phyloP scores from a whole-genome alignment of 2,113 vertebrate species.

The Cephalopterus ornatus region DNA sequence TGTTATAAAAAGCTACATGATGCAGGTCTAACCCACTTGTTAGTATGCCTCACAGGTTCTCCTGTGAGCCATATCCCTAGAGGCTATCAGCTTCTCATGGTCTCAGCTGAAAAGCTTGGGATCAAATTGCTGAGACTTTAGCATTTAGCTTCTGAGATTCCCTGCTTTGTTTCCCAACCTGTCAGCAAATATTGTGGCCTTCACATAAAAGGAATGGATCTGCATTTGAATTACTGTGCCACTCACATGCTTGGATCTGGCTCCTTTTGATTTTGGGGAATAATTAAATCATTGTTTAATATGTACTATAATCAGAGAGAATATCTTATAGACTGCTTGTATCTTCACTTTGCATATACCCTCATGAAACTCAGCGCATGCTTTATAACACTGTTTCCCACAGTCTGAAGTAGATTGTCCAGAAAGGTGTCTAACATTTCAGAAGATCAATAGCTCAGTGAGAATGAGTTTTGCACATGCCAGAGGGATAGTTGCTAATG shows the following conservation, averaged over 20 bases:
- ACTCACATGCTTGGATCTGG: neutral
- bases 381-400: neutral
- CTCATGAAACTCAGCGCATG: neutral
- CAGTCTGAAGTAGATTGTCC: neutral
- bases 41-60: neutral
- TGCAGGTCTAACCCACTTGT: neutral
- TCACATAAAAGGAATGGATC: neutral
- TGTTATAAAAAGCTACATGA: neutral
- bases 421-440: neutral
- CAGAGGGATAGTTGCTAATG: neutral
- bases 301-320: neutral
- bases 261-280: neutral
- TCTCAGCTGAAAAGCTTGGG: constrained; percentile 19
- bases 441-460: neutral
- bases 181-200: neutral
- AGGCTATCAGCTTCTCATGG: neutral
- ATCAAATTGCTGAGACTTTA: constrained; percentile 8
- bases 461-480: neutral
- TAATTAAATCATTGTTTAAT: neutral
- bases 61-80: neutral
- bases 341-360: neutral
- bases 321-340: neutral
- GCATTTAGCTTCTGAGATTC: neutral
- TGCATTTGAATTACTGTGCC: neutral
- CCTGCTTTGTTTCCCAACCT: neutral